Base-by-base conservation (phyloP, 2,113 vertebrate genomes). In the Trogon melanurus region DNA sequence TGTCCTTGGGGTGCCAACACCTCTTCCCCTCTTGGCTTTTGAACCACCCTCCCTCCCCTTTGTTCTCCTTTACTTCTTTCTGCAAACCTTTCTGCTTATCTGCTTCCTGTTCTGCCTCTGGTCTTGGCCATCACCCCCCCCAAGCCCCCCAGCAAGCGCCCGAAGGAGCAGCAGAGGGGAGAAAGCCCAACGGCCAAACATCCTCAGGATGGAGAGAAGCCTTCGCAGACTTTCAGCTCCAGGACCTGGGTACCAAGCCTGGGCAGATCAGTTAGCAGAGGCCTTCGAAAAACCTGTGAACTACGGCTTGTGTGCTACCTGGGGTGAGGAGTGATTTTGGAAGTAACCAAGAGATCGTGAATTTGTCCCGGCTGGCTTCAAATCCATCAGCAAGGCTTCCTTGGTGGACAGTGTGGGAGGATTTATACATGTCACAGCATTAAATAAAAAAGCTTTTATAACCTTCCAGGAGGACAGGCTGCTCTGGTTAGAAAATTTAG, bases 401-500 rank as follows among this genome's bases (percentile, higher is more conserved):
- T 41, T 23, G 21, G 29, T 72, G 61, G 74, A 36, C 67, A 70
- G 76, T 3, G 17, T 58, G 25, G 50, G 61, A 94, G 72, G 75
- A 90, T 47, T 73, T 80, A 48, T 60, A 17, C 47, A 18, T 74
- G 67, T 23, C 67, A 34, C 12, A 18, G 12, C 25, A 22, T 82
- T 95, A 75, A 92, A 85, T 60, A 80, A 90, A 89, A 60, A 84
- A 36, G 27, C 45, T 86, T 96, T 91, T 76, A 66, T 25, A 65
- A 61, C 70, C 44, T 85, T 90, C 50, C 89, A 81, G 58, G 41
- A 79, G 23, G 50, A 64, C 66, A 92, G 36, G 54, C 53, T 91
- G 79, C 65, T 89, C 78, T 80, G 41, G n/a, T 10, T 32, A 50
- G 79, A 75, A 85, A 91, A 87, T 25, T 71, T 29, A 90, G 69